Conservation (phyloP, 2,113 vertebrate genomes). For the Pelusios castaneus region DNA sequence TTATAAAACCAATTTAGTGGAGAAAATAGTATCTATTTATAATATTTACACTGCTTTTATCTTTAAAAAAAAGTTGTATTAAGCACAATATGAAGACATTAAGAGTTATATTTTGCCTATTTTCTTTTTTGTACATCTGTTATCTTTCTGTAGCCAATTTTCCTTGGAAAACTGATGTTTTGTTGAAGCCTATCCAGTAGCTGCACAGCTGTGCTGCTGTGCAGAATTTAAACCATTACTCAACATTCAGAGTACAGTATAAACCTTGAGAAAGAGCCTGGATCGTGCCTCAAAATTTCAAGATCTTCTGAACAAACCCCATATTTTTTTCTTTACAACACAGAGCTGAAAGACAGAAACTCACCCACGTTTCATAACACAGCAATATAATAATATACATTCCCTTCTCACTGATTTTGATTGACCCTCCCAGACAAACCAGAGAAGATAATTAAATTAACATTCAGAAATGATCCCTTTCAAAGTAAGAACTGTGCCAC, state of each 20-base stretch:
- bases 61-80: conserved; percentile 23
- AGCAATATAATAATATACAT: not conserved
- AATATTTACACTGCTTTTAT: not conserved
- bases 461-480: not conserved
- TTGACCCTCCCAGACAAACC: not conserved
- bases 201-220: conserved; percentile 51
- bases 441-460: not conserved
- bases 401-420: not conserved
- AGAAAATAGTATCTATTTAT: conserved; percentile 17
- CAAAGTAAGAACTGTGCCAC: not conserved
- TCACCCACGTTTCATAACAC: not conserved
- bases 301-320: not conserved
- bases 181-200: conserved; percentile 60
- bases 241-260: conserved; percentile 36
- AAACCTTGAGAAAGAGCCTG: conserved; percentile 33
- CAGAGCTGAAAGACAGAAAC: not conserved
- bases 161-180: conserved; percentile 45
- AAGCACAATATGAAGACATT: conserved; percentile 54
- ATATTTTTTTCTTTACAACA: not conserved
- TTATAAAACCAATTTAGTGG: conserved; percentile 27
- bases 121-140: conserved; percentile 48
- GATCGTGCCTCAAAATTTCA: conserved; percentile 19
- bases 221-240: conserved; percentile 53
- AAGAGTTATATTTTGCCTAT: conserved; percentile 34
- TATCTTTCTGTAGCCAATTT: conserved; percentile 46